Percentiles rank a stretch among this genome's conserved stretches.
Conservation (phyloP, 2,797 vertebrate genomes). For the Echeneis naucrates region DNA sequence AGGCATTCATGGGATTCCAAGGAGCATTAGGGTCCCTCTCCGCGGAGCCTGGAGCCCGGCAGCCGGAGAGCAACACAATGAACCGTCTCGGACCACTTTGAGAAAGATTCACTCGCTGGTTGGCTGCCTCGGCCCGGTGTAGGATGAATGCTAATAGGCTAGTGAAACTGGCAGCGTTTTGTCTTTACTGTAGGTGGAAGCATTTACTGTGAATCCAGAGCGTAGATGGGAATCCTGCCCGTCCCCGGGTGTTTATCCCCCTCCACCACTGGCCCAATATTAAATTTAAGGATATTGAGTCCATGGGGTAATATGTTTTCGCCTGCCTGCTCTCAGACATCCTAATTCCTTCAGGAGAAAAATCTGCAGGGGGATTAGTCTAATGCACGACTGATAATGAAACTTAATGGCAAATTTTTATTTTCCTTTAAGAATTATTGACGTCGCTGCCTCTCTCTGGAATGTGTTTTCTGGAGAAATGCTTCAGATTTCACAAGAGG, state of each 20-base stretch:
- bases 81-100: constrained; percentile 41
- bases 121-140: background rate
- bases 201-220: background rate
- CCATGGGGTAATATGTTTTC: constrained; percentile 37
- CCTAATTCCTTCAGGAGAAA: constrained; percentile 60
- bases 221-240: constrained; percentile 9
- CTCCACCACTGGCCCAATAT: constrained; percentile 32
- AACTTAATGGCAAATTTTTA: constrained; percentile 30
- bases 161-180: constrained; percentile 10
- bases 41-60: constrained; percentile 52
- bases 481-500: constrained; percentile 33
- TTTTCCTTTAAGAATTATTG: constrained; percentile 25
- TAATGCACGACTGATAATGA: constrained; percentile 43
- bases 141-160: constrained; percentile 13
- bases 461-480: constrained; percentile 22
- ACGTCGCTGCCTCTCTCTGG: constrained; percentile 3
- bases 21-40: constrained; percentile 74
- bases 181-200: background rate
- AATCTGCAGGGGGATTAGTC: constrained; percentile 62
- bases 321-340: constrained; percentile 52
- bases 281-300: constrained; percentile 32
- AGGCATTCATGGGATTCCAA: constrained; percentile 82
- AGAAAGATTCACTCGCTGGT: constrained; percentile 40
- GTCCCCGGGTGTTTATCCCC: constrained; percentile 13
- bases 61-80: constrained; percentile 53